Conservation (phyloP, 2,888 invertebrate genomes). For the Ophonus ardosiacus region DNA sequence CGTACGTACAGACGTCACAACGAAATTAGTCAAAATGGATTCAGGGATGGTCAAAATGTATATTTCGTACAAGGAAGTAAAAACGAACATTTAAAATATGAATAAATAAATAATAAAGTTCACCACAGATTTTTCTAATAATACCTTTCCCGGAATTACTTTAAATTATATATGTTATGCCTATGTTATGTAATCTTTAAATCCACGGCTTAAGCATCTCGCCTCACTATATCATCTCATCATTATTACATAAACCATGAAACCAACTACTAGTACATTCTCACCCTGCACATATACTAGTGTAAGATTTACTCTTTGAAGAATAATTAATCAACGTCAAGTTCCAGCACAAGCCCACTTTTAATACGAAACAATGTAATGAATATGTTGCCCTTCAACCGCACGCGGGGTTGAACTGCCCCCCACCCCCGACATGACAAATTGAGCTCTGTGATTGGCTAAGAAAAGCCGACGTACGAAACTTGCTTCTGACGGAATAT, state of each 20-base stretch:
- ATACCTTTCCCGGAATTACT: too few relatives aligned
- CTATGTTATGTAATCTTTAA: neutral
- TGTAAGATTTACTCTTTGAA: constrained; percentile 38
- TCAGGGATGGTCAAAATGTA: too few relatives aligned
- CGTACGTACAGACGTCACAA: too few relatives aligned
- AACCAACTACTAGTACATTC: constrained; percentile 12
- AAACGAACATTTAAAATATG: too few relatives aligned
- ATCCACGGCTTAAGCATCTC: neutral
- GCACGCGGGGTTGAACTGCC: neutral
- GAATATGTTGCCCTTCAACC: constrained; percentile 55
- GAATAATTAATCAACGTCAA: constrained; percentile 48
- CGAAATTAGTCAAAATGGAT: too few relatives aligned
- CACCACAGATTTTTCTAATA: too few relatives aligned
- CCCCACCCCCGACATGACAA: constrained; percentile 20
- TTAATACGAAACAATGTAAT: constrained; percentile 56
- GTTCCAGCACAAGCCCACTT: constrained; percentile 31
- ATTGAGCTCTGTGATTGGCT: constrained; percentile 28
- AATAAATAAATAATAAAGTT: too few relatives aligned
- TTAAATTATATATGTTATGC: neutral
- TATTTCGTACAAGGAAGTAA: too few relatives aligned
- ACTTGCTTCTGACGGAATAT: constrained; percentile 22
- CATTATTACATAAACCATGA: constrained; percentile 3
- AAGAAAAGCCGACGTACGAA: neutral
- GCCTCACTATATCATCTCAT: constrained; percentile 1
- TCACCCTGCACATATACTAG: neutral